A percentile compares a stretch with the other conserved stretches of the same genome.
These are phyloP conservation scores for Atherix ibis DNA, from an alignment of 2,888 invertebrate genomes.

Conservation along the genomic window DNA sequence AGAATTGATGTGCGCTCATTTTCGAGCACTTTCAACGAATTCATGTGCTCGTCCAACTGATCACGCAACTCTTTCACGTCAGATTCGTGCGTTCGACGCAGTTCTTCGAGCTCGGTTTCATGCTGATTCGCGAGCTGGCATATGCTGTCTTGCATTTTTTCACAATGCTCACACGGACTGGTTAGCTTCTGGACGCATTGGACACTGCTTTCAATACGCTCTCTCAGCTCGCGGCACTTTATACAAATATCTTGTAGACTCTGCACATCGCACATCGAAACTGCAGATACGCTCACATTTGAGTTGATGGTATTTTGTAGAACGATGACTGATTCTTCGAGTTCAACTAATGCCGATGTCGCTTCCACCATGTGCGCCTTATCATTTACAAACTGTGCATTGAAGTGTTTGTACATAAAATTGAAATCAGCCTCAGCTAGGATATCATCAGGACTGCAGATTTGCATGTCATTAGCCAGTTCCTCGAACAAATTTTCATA, in stretches of 20 bases:
- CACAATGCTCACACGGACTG: constrained; percentile 34
- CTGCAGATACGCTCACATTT: constrained; percentile 18
- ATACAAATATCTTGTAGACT: constrained; percentile 39
- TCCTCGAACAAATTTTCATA: constrained; percentile 26
- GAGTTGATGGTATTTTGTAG: constrained; percentile 18
- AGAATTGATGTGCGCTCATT: constrained; percentile 17
- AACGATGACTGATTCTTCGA: constrained; percentile 22
- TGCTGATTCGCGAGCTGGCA: constrained; percentile 29
- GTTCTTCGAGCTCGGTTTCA: constrained; percentile 25
- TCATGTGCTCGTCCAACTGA: constrained; percentile 21
- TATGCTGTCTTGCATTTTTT: constrained; percentile 33
- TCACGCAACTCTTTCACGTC: constrained; percentile 19
- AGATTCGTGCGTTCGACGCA: constrained; percentile 29
- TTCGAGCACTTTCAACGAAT: constrained; percentile 17
- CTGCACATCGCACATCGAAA: constrained; percentile 16
- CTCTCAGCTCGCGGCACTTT: constrained; percentile 40
- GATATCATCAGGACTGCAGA: constrained; percentile 23
- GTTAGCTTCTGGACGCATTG: constrained; percentile 22
- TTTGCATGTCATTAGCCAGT: constrained; percentile 22
- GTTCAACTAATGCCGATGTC: constrained; percentile 19
- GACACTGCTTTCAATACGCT: constrained; percentile 36
- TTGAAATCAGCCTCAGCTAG: constrained; percentile 26
- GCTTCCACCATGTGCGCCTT: constrained; percentile 22
- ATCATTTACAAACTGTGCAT: constrained; percentile 22
- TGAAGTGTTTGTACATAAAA: constrained; percentile 24